phyloP scores from a whole-genome alignment of 2,113 vertebrate genomes.

The Lynx canadensis region DNA sequence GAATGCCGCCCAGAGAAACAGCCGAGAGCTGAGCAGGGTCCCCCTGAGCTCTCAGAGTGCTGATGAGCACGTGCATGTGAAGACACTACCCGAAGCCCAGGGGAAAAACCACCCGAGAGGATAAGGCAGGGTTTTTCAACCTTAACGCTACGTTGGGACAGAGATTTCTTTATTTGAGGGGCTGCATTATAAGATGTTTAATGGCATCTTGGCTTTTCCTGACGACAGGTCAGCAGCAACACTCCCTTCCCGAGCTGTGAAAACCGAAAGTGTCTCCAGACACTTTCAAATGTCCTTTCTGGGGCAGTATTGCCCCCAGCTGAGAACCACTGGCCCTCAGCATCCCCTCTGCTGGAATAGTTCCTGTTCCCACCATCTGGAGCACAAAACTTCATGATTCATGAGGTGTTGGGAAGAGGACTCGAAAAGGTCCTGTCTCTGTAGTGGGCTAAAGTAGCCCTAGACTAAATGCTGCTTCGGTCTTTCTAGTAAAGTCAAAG shows the following conservation, averaged over 20 bases:
- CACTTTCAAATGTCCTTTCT: background rate
- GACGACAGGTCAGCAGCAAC: background rate
- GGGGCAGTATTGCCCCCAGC: background rate
- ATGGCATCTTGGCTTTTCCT: background rate
- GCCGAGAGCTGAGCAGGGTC: background rate
- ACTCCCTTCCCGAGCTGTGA: background rate
- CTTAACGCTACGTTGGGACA: background rate
- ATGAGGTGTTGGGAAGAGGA: background rate
- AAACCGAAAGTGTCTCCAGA: background rate
- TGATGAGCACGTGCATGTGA: background rate
- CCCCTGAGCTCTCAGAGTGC: background rate
- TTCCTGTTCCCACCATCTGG: background rate
- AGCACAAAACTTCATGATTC: background rate
- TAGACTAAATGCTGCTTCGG: background rate
- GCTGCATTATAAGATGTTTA: background rate
- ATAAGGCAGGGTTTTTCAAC: background rate
- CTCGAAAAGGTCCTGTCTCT: background rate
- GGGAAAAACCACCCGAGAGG: background rate
- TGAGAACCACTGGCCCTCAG: background rate
- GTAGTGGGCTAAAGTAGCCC: background rate
- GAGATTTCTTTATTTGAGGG: background rate
- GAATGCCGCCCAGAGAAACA: background rate
- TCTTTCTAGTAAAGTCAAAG: background rate
- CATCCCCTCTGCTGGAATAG: no score
- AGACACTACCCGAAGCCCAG: background rate